Percentiles rank a stretch among this genome's conserved stretches.
phyloP scores from a whole-genome alignment of 2,113 vertebrate species.

The Panthera tigris region DNA sequence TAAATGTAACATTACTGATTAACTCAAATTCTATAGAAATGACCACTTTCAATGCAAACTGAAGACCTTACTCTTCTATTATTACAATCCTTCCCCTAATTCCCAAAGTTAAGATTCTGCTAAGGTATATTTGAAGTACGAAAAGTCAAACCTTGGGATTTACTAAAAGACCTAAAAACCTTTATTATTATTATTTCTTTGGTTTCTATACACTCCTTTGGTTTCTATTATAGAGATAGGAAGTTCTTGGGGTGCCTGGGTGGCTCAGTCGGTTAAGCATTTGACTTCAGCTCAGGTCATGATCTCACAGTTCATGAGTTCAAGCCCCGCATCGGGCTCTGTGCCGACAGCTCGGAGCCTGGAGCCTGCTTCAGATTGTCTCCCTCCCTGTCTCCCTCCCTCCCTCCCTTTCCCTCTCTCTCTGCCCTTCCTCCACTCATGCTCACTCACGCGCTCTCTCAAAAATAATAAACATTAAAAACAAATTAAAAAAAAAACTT shows the following conservation, averaged over 20 bases:
- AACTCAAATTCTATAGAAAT: conserved; percentile 41
- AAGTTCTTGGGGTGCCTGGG: not conserved
- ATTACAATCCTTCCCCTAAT: not conserved
- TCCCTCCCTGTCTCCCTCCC: too few relatives aligned
- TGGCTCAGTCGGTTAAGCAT: too few relatives aligned
- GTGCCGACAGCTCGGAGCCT: too few relatives aligned
- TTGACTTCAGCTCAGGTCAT: too few relatives aligned
- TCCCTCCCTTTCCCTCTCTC: too few relatives aligned
- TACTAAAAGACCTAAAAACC: not conserved
- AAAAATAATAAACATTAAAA: too few relatives aligned
- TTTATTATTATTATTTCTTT: not conserved
- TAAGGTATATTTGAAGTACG: not conserved
- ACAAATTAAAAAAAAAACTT: too few relatives aligned
- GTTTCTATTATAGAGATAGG: not conserved
- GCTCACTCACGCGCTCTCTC: too few relatives aligned
- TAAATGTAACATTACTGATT: not conserved
- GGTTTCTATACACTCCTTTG: not conserved
- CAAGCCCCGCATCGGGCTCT: too few relatives aligned
- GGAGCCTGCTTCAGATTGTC: too few relatives aligned
- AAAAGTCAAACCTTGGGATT: not conserved
- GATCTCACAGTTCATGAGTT: too few relatives aligned
- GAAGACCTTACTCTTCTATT: not conserved
- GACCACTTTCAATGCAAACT: conserved; percentile 16
- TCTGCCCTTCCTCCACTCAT: too few relatives aligned
- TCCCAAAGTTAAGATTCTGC: not conserved